Percentiles rank a stretch among this genome's conserved stretches.
These are phyloP conservation scores for Ardeotis arabs DNA, from an alignment of 2,113 vertebrate species.

Conservation along the genomic window DNA sequence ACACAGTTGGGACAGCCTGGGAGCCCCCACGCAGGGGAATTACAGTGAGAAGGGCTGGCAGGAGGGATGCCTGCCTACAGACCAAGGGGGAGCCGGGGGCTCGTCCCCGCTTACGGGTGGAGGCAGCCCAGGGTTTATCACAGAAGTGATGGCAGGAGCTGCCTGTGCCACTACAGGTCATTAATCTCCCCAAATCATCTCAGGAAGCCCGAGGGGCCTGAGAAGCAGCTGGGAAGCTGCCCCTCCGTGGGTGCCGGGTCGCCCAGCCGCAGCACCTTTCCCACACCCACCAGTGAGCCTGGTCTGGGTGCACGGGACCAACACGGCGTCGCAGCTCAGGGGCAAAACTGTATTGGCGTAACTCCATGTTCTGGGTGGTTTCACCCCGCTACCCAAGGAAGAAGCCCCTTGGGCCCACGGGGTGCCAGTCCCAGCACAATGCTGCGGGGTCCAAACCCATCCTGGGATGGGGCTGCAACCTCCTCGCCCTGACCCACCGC, in stretches of 20 bases:
- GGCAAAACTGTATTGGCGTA: fast-evolving
- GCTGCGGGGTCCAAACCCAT: not conserved
- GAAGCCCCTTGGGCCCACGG: not conserved
- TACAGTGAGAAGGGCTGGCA: fast-evolving
- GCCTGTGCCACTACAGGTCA: fast-evolving
- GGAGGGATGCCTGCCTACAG: not conserved
- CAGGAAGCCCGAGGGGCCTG: not conserved
- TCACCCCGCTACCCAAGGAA: fast-evolving
- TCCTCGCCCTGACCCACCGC: not conserved
- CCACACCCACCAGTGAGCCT: not conserved
- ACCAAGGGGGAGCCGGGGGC: not conserved
- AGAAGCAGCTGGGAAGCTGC: not conserved
- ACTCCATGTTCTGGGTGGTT: not conserved
- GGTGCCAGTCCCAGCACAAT: fast-evolving
- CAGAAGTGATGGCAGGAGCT: not conserved
- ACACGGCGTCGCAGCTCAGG: fast-evolving
- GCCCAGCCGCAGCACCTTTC: fast-evolving
- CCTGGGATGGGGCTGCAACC: not conserved
- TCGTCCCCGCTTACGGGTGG: fast-evolving
- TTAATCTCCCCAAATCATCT: not conserved
- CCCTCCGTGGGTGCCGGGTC: not conserved
- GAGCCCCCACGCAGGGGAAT: fast-evolving
- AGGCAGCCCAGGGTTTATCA: not conserved
- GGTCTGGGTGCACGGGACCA: not conserved
- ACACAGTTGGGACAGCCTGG: fast-evolving